Base-by-base conservation (phyloP, 2,797 vertebrate genomes). In the Ctenopoma kingsleyae region DNA sequence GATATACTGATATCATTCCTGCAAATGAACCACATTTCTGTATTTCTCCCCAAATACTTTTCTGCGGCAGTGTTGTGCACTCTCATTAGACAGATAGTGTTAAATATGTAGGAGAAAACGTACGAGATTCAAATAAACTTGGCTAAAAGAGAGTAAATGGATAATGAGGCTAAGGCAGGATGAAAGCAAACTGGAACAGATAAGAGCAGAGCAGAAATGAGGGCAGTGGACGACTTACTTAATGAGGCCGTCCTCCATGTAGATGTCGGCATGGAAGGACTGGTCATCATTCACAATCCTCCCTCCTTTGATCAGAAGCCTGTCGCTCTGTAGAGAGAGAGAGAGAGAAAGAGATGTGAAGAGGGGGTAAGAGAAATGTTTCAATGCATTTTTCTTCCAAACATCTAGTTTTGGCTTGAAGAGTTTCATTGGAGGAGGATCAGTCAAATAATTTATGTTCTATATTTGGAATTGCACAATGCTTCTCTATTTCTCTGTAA, bases 251-350 rank as follows among this genome's bases (percentile, higher is more conserved):
- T 99, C 98, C 80, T 99, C 98, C 95, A 99, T 96, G 92, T 99
- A 99, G 91, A 99, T 96, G 75, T 99, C 98, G 5, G 96, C 98
- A 80, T 95, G 95, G 88, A 98, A 98, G 25, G 98, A 99, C 85
- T 99, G 98, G 78, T 99, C 98, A 95, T 99, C 98, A 0, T 99
- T 99, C 87, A 99, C 98, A 43, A 99, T 96, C 87, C 97, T 94
- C 65, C 97, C 98, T 58, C 98, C 98, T 94, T 99, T 99, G 91
- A 99, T 96, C 83, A 99, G 94, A 83, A 99, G 97, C 92, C 98
- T 94, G 83, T 99, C 98, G 50, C 98, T 98, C 98, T 99, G 89
- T 12, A 53, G 74, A 70, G 47, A 74, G 23, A 58, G 35, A 36
- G 53, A 38, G 2, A 53, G 74, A 70, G 46, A 74, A 20, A 58